phyloP scores from a whole-genome alignment of 2,113 vertebrate species.

The Arizona elegans region DNA sequence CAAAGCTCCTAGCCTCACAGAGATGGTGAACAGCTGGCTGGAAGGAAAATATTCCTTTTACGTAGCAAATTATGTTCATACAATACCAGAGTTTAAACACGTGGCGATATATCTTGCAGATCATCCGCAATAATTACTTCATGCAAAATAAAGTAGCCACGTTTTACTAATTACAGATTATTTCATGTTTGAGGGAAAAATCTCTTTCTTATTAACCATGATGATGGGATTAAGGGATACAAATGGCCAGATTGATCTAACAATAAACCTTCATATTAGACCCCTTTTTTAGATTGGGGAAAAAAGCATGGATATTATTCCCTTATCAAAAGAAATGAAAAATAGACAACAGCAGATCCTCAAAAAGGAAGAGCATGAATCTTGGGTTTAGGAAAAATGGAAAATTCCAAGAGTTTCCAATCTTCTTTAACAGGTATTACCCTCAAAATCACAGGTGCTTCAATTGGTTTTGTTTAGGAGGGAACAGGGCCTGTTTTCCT shows the following conservation, averaged over 20 bases:
- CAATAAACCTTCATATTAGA: background rate
- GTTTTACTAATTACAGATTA: background rate
- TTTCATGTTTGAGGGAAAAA: background rate
- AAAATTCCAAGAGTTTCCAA: background rate
- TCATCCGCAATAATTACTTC: background rate
- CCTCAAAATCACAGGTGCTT: background rate
- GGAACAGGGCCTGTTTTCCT: background rate
- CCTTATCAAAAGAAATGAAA: background rate
- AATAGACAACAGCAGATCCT: background rate
- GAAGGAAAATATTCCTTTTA: background rate
- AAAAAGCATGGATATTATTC: background rate
- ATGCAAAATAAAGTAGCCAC: background rate
- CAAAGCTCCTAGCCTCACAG: constrained; percentile 18
- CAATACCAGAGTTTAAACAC: background rate
- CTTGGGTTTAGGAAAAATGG: background rate
- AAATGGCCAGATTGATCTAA: background rate
- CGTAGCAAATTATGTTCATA: background rate
- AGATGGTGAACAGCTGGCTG: constrained; percentile 19
- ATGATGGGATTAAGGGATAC: background rate
- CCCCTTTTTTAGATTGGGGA: background rate
- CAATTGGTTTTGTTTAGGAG: too few relatives aligned
- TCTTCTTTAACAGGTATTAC: background rate
- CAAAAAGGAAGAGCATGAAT: background rate
- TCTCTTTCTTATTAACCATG: background rate
- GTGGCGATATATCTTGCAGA: background rate